Conservation (phyloP, 2,113 vertebrate genomes). For the Psilopogon haemacephalus region DNA sequence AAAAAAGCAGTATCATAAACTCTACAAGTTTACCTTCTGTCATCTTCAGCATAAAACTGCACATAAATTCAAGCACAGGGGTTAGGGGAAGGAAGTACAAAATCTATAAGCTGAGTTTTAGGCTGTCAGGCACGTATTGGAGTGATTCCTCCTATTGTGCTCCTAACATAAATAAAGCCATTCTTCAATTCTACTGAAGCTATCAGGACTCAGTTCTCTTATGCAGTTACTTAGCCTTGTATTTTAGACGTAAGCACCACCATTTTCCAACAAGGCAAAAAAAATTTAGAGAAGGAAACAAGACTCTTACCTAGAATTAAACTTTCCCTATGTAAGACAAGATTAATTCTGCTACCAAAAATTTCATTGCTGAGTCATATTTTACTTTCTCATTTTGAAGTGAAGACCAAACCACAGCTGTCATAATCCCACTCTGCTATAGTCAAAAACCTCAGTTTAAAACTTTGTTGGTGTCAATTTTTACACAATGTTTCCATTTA, state of each 20-base stretch:
- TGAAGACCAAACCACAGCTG: not conserved
- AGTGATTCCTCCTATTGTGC: not conserved
- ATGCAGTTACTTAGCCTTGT: not conserved
- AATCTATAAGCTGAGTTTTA: not conserved
- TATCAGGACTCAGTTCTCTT: not conserved
- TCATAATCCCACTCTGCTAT: not conserved
- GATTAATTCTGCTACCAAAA: not conserved
- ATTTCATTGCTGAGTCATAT: not conserved
- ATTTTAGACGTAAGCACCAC: not conserved
- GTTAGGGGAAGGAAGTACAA: not conserved
- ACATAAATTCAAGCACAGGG: not conserved
- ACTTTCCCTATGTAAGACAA: not conserved
- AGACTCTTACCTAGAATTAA: not conserved
- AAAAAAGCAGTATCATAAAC: not conserved
- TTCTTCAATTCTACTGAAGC: not conserved
- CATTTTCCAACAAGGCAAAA: not conserved
- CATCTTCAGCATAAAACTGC: not conserved
- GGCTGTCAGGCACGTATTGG: not conserved
- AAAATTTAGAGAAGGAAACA: not conserved
- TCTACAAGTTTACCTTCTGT: not conserved
- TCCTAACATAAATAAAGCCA: not conserved
- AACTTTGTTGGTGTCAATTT: not conserved
- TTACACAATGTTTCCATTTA: not conserved
- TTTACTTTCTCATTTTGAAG: not conserved
- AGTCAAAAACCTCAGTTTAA: not conserved